Evolutionary conservation across 1,140 invertebrate genomes (phyloP).

Genomic region (Homarus americanus): DNA sequence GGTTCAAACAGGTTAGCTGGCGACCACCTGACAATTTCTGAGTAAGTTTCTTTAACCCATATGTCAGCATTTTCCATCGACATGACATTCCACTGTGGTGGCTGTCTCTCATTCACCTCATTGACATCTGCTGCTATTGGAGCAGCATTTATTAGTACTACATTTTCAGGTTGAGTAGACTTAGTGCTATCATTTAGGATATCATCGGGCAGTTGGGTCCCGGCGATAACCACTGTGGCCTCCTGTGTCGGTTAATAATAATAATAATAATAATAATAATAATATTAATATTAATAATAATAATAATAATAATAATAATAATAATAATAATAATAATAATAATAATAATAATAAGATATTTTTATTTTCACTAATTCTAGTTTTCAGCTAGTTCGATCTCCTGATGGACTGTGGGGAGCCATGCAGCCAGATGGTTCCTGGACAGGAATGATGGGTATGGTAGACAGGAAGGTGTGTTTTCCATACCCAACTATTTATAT

Average conservation of each 20-base stretch:
- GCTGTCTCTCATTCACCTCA: too few relatives aligned
- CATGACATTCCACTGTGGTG: too few relatives aligned
- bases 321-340: slow-evolving; percentile 9
- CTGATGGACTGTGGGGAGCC: neutral
- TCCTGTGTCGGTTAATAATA: neutral
- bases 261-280: neutral
- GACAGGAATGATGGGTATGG: neutral
- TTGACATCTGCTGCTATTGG: too few relatives aligned
- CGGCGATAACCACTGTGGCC: too few relatives aligned
- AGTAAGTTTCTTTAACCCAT: too few relatives aligned
- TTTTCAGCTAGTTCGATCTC: neutral
- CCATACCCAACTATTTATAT: neutral
- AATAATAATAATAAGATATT: neutral
- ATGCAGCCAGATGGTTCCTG: neutral
- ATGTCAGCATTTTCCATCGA: too few relatives aligned
- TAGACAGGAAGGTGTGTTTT: neutral
- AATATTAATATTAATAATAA: neutral
- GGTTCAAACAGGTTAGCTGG: too few relatives aligned
- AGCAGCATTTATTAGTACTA: too few relatives aligned
- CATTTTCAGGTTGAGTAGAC: too few relatives aligned
- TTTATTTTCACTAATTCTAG: neutral
- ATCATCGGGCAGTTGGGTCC: too few relatives aligned
- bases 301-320: neutral
- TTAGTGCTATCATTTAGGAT: too few relatives aligned
- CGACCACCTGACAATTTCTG: too few relatives aligned